Conservation (phyloP, 1,140 invertebrate species). For the Ceratoteleas bidentatus region DNA sequence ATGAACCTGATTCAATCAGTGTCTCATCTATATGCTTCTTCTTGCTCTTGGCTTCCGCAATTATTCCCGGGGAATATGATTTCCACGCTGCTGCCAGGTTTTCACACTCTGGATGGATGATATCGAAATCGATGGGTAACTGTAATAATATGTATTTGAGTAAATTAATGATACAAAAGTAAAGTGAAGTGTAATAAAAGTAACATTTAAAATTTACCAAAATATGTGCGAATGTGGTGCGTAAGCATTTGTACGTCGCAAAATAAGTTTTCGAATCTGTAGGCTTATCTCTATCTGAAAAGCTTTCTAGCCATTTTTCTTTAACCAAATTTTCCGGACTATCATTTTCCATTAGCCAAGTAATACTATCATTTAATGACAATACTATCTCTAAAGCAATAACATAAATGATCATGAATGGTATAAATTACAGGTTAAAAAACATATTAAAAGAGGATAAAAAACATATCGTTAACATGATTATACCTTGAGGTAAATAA, state of each 20-base stretch:
- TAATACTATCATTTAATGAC: slow-evolving; percentile 17
- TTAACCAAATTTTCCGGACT: slow-evolving; percentile 12
- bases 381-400: slow-evolving; percentile 15
- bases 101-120: slow-evolving; percentile 16
- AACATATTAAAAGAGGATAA: slow-evolving; percentile 4
- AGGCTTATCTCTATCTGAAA: slow-evolving; percentile 15
- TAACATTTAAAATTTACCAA: slow-evolving; percentile 39
- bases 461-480: slow-evolving; percentile 3
- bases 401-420: too few relatives aligned
- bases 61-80: slow-evolving; percentile 18
- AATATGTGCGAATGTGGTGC: slow-evolving; percentile 24
- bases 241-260: slow-evolving; percentile 27
- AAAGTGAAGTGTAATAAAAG: too few relatives aligned
- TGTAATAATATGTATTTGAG: slow-evolving; percentile 15
- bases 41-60: slow-evolving; percentile 18
- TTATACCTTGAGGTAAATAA: slow-evolving; percentile 24
- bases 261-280: slow-evolving; percentile 15
- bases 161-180: background rate
- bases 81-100: slow-evolving; percentile 8
- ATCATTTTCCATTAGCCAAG: slow-evolving; percentile 22
- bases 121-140: slow-evolving; percentile 23
- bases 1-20: slow-evolving; percentile 21
- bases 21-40: slow-evolving; percentile 14
- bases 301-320: slow-evolving; percentile 30
- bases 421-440: too few relatives aligned